phyloP scores from a whole-genome alignment of 2,113 vertebrate species.

The Aspidoscelis tigris region DNA sequence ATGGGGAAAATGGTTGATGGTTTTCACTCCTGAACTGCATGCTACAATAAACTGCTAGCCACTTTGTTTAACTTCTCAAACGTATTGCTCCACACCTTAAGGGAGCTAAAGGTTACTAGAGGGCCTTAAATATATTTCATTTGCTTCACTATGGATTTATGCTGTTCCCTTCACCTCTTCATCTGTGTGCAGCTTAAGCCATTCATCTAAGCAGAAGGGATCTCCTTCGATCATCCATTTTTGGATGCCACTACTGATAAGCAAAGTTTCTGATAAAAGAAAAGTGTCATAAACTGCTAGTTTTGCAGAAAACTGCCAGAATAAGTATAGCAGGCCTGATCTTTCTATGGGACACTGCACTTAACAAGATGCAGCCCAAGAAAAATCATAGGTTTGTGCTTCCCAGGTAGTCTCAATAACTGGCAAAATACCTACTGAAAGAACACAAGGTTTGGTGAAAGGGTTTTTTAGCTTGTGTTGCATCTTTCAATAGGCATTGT shows the following conservation, averaged over 20 bases:
- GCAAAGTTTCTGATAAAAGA: slow-evolving; percentile 46
- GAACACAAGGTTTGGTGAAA: slow-evolving; percentile 6
- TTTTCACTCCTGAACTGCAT: not conserved
- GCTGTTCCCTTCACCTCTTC: slow-evolving; percentile 33
- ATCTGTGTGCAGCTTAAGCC: slow-evolving; percentile 34
- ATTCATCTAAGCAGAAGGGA: slow-evolving; percentile 26
- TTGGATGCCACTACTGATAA: slow-evolving; percentile 53
- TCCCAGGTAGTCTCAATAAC: slow-evolving; percentile 19
- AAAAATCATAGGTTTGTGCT: slow-evolving; percentile 50
- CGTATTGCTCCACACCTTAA: not conserved
- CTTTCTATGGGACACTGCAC: slow-evolving; percentile 36
- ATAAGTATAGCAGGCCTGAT: slow-evolving; percentile 45
- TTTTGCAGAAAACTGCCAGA: slow-evolving; percentile 58
- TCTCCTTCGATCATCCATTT: slow-evolving; percentile 51
- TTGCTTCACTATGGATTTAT: slow-evolving; percentile 60
- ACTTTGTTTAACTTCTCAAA: not conserved
- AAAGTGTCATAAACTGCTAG: slow-evolving; percentile 47
- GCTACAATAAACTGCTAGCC: not conserved
- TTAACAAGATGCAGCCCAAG: slow-evolving; percentile 43
- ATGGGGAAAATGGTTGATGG: not conserved
- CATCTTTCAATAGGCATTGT: not conserved
- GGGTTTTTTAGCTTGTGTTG: slow-evolving; percentile 23
- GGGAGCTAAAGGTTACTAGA: slow-evolving; percentile 5
- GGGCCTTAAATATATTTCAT: slow-evolving; percentile 59
- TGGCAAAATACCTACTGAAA: not conserved